Base-by-base conservation (phyloP, 1,140 invertebrate species). In the Latrodectus geometricus region DNA sequence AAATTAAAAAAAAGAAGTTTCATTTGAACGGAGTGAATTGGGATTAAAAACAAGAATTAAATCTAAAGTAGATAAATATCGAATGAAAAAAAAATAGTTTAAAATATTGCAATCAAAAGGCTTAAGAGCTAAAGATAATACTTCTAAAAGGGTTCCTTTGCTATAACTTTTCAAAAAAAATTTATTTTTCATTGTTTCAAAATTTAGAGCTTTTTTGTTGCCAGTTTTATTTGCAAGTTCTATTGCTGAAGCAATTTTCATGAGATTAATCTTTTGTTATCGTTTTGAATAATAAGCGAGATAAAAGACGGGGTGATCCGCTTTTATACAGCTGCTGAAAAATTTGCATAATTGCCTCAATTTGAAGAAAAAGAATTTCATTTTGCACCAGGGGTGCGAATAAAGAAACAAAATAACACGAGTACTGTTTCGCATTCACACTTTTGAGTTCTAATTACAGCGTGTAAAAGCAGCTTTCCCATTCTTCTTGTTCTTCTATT, bases 181-280 rank as follows among this genome's bases (percentile, higher is more conserved):
- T 68, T 49, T 74, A 72, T 83, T 65, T 83, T 65, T 14, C 68
- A 9, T 21, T 83, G 49, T 49, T 65, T 69, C n/a, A 50, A 15
- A 79, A 79, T 68, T 9, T 14, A 23, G 9, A 23, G 15, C 66
- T 81, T 56, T 68, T 50, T 74, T 56, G 61, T 61, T 54, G 54
- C 74, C 17, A 23, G 23, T 76, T 75, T 83, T 84, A 61, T 49
- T 84, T 76, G 72, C 9, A 23, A n/a, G 52, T 61, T 61, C 54
- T 61, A 82, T 73, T 61, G 69, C 52, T 76, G 23, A 17, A 52
- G 73, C 73, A 75, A 84, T 84, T 84, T 84, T 75, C 82, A 21
- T n/a, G 73, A 84, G 82, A 84, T 84, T 84, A 84, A 84, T 84
- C 82, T 84, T 84, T 84, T 84, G 82, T 84, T 84, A 84, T 84